phyloP scores from a whole-genome alignment of 2,888 invertebrate genomes.

The Drosophila falleni region DNA sequence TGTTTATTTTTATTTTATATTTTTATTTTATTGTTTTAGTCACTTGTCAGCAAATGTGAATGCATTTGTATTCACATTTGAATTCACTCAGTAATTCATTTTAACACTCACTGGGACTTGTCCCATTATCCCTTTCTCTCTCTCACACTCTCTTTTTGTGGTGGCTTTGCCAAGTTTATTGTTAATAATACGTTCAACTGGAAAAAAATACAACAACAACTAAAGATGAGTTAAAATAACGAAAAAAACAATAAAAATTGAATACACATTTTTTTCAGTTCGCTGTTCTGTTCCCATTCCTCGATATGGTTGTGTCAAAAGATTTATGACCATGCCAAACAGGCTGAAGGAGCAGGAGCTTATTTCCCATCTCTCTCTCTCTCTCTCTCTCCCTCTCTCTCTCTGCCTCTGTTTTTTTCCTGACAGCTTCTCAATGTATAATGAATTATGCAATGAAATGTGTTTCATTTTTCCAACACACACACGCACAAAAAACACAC shows the following conservation, averaged over 20 bases:
- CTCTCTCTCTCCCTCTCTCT: neutral
- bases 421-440: slow-evolving; percentile 28
- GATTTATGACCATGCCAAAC: slow-evolving; percentile 73
- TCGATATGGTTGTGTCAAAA: slow-evolving; percentile 58
- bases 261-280: slow-evolving; percentile 55
- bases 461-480: slow-evolving; percentile 66
- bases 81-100: slow-evolving; percentile 11
- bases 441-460: slow-evolving; percentile 79
- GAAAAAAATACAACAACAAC: slow-evolving; percentile 20
- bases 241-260: slow-evolving; percentile 34
- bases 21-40: slow-evolving; percentile 62
- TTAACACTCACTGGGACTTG: slow-evolving; percentile 13
- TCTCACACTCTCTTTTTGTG: neutral
- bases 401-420: neutral
- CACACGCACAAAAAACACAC: slow-evolving; percentile 12
- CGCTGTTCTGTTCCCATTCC: neutral
- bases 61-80: slow-evolving; percentile 39
- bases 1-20: slow-evolving; percentile 4
- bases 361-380: slow-evolving; percentile 12
- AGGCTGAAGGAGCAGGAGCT: slow-evolving; percentile 39
- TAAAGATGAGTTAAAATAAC: slow-evolving; percentile 13
- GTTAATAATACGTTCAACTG: slow-evolving; percentile 52
- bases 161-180: slow-evolving; percentile 54
- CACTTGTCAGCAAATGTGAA: slow-evolving; percentile 57
- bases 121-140: neutral